These are phyloP conservation scores for Thalpophila matura DNA, from an alignment of 2,888 invertebrate genomes.

Conservation along the genomic window DNA sequence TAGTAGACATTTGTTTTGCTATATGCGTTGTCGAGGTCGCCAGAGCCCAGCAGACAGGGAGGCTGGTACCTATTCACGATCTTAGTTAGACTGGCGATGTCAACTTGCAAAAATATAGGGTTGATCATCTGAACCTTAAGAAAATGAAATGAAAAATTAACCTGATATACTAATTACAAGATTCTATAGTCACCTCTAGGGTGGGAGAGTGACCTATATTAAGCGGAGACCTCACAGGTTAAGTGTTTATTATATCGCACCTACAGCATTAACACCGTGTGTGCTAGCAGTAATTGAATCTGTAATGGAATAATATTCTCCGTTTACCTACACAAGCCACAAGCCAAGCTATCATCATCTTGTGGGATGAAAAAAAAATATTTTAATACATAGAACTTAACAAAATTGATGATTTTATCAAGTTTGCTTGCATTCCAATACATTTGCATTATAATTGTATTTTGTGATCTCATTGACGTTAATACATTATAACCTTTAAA, in stretches of 20 bases:
- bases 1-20: too few species aligned
- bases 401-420: not conserved
- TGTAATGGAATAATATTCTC: slow-evolving; percentile 36
- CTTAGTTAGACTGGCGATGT: too few species aligned
- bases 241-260: slow-evolving; percentile 47
- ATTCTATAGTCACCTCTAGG: slow-evolving; percentile 9
- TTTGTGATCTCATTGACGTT: too few species aligned
- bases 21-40: too few species aligned
- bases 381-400: not conserved
- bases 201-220: slow-evolving; percentile 34
- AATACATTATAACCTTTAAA: too few species aligned
- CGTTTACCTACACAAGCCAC: not conserved
- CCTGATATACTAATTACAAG: slow-evolving; percentile 18
- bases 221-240: slow-evolving; percentile 27
- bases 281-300: slow-evolving; percentile 35
- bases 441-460: too few species aligned
- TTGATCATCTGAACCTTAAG: too few species aligned
- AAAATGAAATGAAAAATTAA: too few species aligned
- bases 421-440: too few species aligned
- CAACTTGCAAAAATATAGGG: too few species aligned
- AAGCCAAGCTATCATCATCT: not conserved
- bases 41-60: too few species aligned
- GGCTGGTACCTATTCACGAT: too few species aligned
- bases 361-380: not conserved
- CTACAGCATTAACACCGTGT: slow-evolving; percentile 33